Evolutionary conservation across 1,140 invertebrate genomes (phyloP).

Genomic region (Andrena cerasifolii): DNA sequence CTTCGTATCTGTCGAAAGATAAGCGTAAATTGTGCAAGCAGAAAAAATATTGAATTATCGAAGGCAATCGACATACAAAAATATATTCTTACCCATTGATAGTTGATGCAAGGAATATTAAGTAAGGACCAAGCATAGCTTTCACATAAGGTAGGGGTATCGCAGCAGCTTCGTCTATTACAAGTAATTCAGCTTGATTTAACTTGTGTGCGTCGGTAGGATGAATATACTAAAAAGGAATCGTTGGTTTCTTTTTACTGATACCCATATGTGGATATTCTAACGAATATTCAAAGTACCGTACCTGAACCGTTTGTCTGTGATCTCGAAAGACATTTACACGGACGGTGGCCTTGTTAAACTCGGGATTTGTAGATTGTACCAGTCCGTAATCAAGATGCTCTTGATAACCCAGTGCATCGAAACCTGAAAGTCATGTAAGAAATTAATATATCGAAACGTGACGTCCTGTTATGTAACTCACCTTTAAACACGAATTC

Average conservation of each 20-base stretch:
- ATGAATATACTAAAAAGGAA: conserved; percentile 92
- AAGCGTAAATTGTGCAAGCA: conserved; percentile 2
- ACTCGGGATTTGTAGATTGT: conserved; percentile 98
- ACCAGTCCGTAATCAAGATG: conserved; percentile 98
- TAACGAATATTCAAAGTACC: neutral
- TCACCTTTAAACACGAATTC: conserved; percentile 97
- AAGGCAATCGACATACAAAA: neutral
- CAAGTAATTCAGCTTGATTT: conserved; percentile 95
- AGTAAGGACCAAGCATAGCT: conserved; percentile 94
- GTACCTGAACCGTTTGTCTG: conserved; percentile 97
- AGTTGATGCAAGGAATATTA: conserved; percentile 98
- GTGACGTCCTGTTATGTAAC: neutral
- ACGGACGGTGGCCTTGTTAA: conserved; percentile 97
- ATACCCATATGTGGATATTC: conserved; percentile 1
- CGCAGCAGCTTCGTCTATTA: conserved; percentile 99
- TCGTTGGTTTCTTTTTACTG: conserved; percentile 49
- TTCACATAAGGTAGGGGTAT: conserved; percentile 98
- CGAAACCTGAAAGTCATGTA: conserved; percentile 86
- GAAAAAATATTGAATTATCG: neutral
- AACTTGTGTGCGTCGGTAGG: conserved; percentile 95
- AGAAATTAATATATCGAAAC: conserved; percentile 14
- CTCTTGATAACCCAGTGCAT: conserved; percentile 97
- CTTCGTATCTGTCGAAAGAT: conserved; percentile 90
- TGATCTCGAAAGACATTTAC: conserved; percentile 96
- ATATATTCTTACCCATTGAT: conserved; percentile 89